Percentiles rank a stretch among this genome's conserved stretches.
Evolutionary conservation across 2,113 vertebrate genomes (phyloP).

Genomic region (Edolisoma coerulescens): DNA sequence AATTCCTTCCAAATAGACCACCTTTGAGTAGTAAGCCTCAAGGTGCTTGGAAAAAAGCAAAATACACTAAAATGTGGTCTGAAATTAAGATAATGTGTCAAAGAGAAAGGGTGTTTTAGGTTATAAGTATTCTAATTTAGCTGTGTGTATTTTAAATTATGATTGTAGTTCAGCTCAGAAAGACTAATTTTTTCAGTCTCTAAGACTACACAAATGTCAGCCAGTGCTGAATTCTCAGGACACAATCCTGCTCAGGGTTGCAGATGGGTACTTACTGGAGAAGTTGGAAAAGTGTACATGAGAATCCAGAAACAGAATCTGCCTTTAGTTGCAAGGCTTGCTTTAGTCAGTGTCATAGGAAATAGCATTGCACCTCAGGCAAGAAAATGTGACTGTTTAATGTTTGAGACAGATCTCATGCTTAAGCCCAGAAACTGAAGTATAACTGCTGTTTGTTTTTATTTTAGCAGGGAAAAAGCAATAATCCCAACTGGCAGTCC

Average conservation of each 20-base stretch:
- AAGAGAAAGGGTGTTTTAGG: background rate
- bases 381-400: background rate
- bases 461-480: slow-evolving; percentile 44
- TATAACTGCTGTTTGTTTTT: slow-evolving; percentile 48
- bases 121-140: background rate
- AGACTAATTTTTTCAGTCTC: background rate
- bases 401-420: background rate
- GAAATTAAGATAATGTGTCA: background rate
- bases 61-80: background rate
- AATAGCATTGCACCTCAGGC: background rate
- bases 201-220: background rate
- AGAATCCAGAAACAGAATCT: background rate
- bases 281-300: background rate
- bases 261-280: background rate
- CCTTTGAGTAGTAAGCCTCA: background rate
- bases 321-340: background rate
- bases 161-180: background rate
- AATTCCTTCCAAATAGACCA: background rate
- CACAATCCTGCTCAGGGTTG: background rate
- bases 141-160: background rate
- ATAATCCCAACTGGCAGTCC: slow-evolving; percentile 39
- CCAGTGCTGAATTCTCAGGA: background rate
- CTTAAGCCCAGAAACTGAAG: background rate
- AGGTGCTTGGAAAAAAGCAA: background rate
- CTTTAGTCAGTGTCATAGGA: background rate